Base-by-base conservation (phyloP, 2,113 vertebrate species). In the Gymnobelideus leadbeateri region DNA sequence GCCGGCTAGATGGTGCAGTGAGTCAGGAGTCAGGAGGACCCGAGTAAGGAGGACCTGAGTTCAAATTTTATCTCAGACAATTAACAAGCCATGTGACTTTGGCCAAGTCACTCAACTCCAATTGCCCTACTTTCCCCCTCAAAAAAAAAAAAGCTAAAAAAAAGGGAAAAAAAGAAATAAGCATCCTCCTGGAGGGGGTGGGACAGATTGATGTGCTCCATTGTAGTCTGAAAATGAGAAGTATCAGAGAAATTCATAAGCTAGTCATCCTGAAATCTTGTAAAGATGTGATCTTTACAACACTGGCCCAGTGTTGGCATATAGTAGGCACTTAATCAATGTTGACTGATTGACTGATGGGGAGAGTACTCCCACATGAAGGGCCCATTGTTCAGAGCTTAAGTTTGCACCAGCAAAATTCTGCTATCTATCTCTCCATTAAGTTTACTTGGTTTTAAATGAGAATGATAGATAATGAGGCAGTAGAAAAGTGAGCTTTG, bases 321-420 rank as follows among this genome's bases (percentile, higher is more conserved):
- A 37, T 37, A 68, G 61, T 37, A 68, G 61, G 61, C 16, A 31
- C 31, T 68, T 37, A 68, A 37, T 68, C 4, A 16, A 37, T 68
- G 6, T 6, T 68, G 31, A 37, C 37, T 37, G 61, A 16, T 68
- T 68, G 28, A 61, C 25, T 61, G 61, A 68, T 68, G 4, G 14
- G 37, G 28, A 37, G 3, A 37, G 12, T 14, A 37, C 31, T 37
- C 12, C 10, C 28, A 0, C 3, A 0, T 93, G 93, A 96, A 92
- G 89, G 93, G 89, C 55, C 52, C 95, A 97, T 96, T 97, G 97
- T 96, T 97, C 92, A 97, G 94, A 94, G 95, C 96, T 96, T 89
- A n/a, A 37, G 47, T 25, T 96, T 96, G 93, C 50, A 47, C n/a
- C 52, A 84, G 43, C 26, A 93, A 93, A 95, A 97, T 96, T 51